phyloP scores from a whole-genome alignment of 2,113 vertebrate species.

The Oryzias javanicus region DNA sequence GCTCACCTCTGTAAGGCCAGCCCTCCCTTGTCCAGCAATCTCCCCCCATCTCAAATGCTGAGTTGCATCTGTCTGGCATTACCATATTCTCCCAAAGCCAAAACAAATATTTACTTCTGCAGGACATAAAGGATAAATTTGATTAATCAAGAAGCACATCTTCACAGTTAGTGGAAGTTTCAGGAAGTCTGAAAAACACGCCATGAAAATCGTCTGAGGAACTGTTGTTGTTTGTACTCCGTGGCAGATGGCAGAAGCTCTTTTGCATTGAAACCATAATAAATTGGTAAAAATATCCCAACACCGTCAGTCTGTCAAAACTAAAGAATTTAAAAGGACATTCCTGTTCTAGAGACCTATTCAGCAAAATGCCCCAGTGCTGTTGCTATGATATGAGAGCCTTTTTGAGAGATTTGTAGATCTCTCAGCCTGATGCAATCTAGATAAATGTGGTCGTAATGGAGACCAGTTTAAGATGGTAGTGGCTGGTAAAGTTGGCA shows the following conservation, averaged over 20 bases:
- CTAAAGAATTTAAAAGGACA: conserved; percentile 34
- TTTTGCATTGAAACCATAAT: background rate
- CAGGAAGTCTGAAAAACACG: conserved; percentile 6
- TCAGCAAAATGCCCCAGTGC: conserved; percentile 50
- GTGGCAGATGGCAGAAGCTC: background rate
- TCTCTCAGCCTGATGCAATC: conserved; percentile 79
- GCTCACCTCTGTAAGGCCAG: conserved; percentile 39
- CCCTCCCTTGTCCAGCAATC: conserved; percentile 20
- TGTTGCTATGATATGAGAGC: conserved; percentile 21
- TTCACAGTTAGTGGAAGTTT: conserved; percentile 7
- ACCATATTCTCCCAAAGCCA: conserved; percentile 40
- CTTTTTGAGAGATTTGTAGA: conserved; percentile 59
- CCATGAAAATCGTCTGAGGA: no score
- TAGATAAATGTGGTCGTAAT: conserved; percentile 74
- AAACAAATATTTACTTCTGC: conserved; percentile 41
- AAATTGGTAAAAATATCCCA: conserved; percentile 7
- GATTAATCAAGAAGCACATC: conserved; percentile 9
- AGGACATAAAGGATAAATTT: conserved; percentile 48
- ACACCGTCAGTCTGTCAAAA: conserved; percentile 20
- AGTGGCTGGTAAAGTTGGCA: conserved; percentile 72
- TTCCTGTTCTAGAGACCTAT: conserved; percentile 23
- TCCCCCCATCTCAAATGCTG: conserved; percentile 58
- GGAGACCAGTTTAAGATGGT: conserved; percentile 72
- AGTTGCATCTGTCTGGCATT: conserved; percentile 61
- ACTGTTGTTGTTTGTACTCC: no score